phyloP scores from a whole-genome alignment of 2,888 invertebrate genomes.

The Trilocha varians region DNA sequence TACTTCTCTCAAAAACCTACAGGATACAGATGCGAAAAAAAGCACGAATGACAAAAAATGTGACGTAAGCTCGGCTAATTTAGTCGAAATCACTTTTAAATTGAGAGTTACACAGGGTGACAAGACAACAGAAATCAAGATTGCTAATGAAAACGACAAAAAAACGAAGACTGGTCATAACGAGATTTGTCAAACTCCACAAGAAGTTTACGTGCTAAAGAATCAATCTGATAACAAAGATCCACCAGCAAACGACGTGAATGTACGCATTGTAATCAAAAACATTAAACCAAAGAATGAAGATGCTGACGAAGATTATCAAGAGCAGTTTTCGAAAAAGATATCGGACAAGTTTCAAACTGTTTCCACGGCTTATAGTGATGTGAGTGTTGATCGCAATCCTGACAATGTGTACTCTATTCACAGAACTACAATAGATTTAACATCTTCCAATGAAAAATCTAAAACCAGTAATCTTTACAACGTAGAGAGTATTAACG shows the following conservation, averaged over 20 bases:
- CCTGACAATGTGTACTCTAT: conserved; percentile 29
- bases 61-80: conserved; percentile 32
- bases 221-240: conserved; percentile 18
- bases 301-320: conserved; percentile 12
- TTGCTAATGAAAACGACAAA: conserved; percentile 24
- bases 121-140: conserved; percentile 32
- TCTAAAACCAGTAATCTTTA: conserved; percentile 9
- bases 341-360: conserved; percentile 46
- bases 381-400: conserved; percentile 18
- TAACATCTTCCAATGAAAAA: conserved; percentile 26
- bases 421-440: conserved; percentile 34
- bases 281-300: conserved; percentile 29
- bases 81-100: conserved; percentile 50
- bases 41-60: conserved; percentile 20
- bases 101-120: conserved; percentile 41
- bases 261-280: conserved; percentile 46
- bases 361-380: conserved; percentile 44
- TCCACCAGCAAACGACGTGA: conserved; percentile 37
- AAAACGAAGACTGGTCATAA: conserved; percentile 11
- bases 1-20: conserved; percentile 16
- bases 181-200: conserved; percentile 15
- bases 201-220: conserved; percentile 32
- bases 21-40: conserved; percentile 13
- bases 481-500: background rate
- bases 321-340: conserved; percentile 32